Conservation (phyloP, 2,797 vertebrate species). For the Alauda arvensis region DNA sequence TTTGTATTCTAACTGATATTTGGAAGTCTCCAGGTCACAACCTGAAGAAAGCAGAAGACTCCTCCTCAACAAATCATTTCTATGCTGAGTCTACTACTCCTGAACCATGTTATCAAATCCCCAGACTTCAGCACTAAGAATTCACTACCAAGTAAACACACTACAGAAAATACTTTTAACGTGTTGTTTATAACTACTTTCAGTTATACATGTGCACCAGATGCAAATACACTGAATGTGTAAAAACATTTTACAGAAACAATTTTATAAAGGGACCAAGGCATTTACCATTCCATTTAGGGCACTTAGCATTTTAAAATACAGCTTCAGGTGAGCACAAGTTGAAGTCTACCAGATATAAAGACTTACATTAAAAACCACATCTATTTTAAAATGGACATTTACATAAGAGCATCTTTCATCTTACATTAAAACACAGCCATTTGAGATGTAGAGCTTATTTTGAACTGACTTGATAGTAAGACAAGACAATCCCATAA, state of each 20-base stretch:
- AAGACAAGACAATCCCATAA: neutral
- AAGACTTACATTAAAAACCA: neutral
- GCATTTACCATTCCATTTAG: neutral
- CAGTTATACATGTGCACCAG: neutral
- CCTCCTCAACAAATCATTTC: neutral
- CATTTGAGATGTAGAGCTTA: neutral
- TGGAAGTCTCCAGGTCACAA: neutral
- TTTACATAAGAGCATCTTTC: conserved; percentile 21
- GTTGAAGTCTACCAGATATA: neutral
- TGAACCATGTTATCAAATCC: neutral
- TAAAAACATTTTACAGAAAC: neutral
- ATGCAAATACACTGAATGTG: neutral
- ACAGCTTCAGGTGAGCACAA: neutral
- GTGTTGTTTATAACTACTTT: neutral
- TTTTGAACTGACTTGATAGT: neutral
- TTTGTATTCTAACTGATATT: neutral
- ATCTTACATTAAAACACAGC: neutral
- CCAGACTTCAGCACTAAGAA: neutral
- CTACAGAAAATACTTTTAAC: neutral
- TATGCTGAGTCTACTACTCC: neutral
- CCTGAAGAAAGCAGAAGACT: neutral
- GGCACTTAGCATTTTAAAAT: neutral
- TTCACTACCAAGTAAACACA: neutral
- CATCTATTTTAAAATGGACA: conserved; percentile 3
- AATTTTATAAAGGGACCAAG: neutral